Evolutionary conservation across 2,888 invertebrate species (phyloP), one percentile per base, ranked within the genome.

Genomic region (Nezara viridula): DNA sequence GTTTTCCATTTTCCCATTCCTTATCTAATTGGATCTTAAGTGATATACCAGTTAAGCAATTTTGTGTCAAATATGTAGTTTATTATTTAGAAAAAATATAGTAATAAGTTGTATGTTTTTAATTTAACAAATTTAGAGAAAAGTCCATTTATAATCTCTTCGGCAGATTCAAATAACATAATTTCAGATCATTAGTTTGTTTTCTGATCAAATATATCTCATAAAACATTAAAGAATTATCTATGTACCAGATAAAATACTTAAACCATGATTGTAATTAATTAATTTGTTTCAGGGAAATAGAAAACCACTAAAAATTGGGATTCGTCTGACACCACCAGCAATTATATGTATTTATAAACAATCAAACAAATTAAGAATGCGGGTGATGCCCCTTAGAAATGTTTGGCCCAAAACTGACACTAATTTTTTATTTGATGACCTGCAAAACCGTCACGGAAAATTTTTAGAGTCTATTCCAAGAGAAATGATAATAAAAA

Each of bases 381-480:
- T 90, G 90, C 86, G 90, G 44, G 44, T 77, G 32, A 90, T 90
- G 90, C 90, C 90, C 7, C 37, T 90, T 4, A 85, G 90, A 21
- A 89, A 90, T 86, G 66, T 90, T 12, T 89, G 89, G 89, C 88
- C 88, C 16, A 90, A 77, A 16, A 89, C 90, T 21, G 89, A 90
- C 49, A 85, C 89, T 10, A 85, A 86, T 12, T 90, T 90, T 73
- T 86, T 90, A n/a, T 85, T 90, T 47, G 90, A 90, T 49, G 90
- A 90, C 40, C 86, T 90, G 55, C 40, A 86, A 81, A 85, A 66
- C 27, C 60, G 90, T 12, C 90, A 90, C 55, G 90, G 88, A 16
- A 86, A 89, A 21, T 55, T 85, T 49, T 90, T 90, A 21, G 60
- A 90, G 21, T 66, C 40, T n/a, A 88, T 90, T 32, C 88, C 90